phyloP scores from a whole-genome alignment of 2,113 vertebrate genomes.

The Holacanthus passer region DNA sequence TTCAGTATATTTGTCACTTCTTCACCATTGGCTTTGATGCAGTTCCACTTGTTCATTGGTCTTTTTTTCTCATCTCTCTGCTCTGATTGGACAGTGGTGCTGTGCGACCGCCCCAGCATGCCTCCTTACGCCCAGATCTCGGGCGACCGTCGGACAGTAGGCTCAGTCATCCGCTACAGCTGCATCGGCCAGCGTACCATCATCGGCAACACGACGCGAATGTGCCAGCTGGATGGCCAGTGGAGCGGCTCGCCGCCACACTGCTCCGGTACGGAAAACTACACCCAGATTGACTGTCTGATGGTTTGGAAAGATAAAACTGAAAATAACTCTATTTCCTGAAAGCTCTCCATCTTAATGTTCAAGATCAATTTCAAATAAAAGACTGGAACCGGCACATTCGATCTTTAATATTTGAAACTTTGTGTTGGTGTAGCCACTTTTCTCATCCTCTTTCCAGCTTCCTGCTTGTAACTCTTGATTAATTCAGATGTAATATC shows the following conservation, averaged over 20 bases:
- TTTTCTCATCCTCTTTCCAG: background rate
- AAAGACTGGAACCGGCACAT: background rate
- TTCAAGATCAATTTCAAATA: background rate
- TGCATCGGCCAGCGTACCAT: slow-evolving; percentile 89
- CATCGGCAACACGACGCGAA: slow-evolving; percentile 92
- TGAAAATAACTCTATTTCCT: slow-evolving; percentile 10
- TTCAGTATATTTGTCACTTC: background rate
- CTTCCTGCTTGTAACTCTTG: background rate
- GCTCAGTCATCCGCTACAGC: slow-evolving; percentile 93
- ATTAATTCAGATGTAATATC: slow-evolving; percentile 40
- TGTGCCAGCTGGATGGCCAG: slow-evolving; percentile 95
- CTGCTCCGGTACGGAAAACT: slow-evolving; percentile 90
- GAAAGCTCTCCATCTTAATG: background rate
- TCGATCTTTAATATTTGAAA: background rate
- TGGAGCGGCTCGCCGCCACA: slow-evolving; percentile 97
- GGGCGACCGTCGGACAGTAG: slow-evolving; percentile 90
- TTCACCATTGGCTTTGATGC: background rate
- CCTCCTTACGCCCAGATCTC: slow-evolving; percentile 93
- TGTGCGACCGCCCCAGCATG: slow-evolving; percentile 93
- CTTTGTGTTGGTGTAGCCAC: background rate
- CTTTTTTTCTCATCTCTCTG: slow-evolving; percentile 19
- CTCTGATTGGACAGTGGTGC: slow-evolving; percentile 88
- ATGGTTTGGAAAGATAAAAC: background rate
- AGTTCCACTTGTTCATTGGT: background rate
- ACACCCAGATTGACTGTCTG: slow-evolving; percentile 29